Base-by-base conservation (phyloP, 2,888 invertebrate genomes). In the Dysmachus trigonus region DNA sequence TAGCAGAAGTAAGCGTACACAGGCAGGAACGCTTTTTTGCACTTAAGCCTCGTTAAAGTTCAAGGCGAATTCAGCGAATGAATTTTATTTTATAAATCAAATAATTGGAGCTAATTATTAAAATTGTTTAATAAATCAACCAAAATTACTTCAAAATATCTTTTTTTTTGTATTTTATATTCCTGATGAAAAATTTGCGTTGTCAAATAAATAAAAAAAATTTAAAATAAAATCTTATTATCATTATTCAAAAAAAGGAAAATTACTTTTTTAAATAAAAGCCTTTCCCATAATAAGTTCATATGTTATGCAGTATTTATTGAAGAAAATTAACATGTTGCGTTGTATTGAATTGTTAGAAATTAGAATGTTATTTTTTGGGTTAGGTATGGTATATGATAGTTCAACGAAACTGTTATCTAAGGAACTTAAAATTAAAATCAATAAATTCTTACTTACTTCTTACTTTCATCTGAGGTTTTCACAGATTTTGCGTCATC, bases 401-500 rank as follows among this genome's bases (percentile, higher is more conserved):
- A 47, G 5, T 15, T n/a, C 1, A 47, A 13, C 6, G 33, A 2
- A 6, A 5, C 6, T 33, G 2, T 33, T 33, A 33, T 33, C 4
- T 5, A 33, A 5, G 33, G 33, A 2, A 33, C 6, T 33, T 4
- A 47, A 47, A 47, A 47, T 5, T n/a, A 53, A 22, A 22, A 18
- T 18, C 10, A 22, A 8, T 27, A 62, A 62, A 27, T 27, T 22
- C 3, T 27, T 62, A 22, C 94, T 93, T 92, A 95, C 95, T 95
- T 95, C 91, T 95, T 95, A 89, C 93, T 95, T 89, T 94, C 95
- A 89, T 95, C 94, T 62, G 93, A 93, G 10, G 95, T 95, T 89
- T 95, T 94, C 4, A 93, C 92, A 4, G 95, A 95, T 90, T 94
- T 95, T 8, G 93, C 90, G 88, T 96, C 96, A 86, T 96, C 96